A percentile compares a stretch with the other conserved stretches of the same genome.
Evolutionary conservation across 92 coral and sea anemone species (phyloP).

Genomic region (Ricordea florida): DNA sequence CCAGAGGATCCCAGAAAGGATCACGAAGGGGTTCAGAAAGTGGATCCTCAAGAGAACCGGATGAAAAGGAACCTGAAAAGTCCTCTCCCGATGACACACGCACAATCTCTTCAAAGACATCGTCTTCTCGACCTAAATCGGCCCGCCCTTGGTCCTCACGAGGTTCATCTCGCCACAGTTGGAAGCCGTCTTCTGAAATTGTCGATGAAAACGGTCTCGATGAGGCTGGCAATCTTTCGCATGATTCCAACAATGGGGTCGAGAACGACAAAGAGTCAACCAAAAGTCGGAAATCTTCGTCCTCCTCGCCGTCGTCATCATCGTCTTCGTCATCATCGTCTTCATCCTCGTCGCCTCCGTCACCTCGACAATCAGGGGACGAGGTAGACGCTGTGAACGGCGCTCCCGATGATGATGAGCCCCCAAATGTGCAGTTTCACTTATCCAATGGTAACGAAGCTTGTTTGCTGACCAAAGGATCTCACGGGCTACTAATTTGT

Average conservation of each 20-base stretch:
- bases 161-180: slow-evolving; percentile 36
- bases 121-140: slow-evolving; percentile 57
- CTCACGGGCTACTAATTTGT: slow-evolving; percentile 98
- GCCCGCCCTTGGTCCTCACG: slow-evolving; percentile 17
- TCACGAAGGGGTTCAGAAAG: slow-evolving; percentile 39
- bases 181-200: slow-evolving; percentile 39
- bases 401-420: slow-evolving; percentile 64
- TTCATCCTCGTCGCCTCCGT: slow-evolving; percentile 44
- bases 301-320: slow-evolving; percentile 27
- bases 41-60: no score
- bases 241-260: no score
- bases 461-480: slow-evolving; percentile 96
- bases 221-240: background rate
- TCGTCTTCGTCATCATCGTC: slow-evolving; percentile 62
- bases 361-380: slow-evolving; percentile 38
- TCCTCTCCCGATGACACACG: slow-evolving; percentile 41
- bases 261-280: slow-evolving; percentile 4
- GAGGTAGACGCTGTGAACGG: slow-evolving; percentile 17
- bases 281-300: background rate
- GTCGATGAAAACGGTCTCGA: slow-evolving; percentile 48
- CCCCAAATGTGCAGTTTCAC: slow-evolving; percentile 82
- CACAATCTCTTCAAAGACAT: background rate
- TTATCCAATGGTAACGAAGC: slow-evolving; percentile 89
- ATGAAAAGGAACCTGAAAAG: no score
- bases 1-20: slow-evolving; percentile 36